Evolutionary conservation across 2,797 vertebrate species (phyloP).

Genomic region (Myiotriccus ornatus): DNA sequence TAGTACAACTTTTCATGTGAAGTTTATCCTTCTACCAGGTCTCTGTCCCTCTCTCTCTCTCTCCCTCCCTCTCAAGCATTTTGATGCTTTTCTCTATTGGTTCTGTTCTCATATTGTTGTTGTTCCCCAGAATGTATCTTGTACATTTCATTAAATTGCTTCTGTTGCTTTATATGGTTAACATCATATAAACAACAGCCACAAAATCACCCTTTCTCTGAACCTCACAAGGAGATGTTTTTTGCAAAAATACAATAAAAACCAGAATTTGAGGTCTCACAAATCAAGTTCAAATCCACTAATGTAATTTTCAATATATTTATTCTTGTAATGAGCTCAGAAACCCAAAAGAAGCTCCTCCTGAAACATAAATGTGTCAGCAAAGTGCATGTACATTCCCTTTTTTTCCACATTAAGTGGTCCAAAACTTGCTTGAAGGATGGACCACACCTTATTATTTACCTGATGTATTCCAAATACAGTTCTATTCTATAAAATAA

Average conservation of each 20-base stretch:
- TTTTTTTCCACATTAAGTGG: background rate
- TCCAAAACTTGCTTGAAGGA: background rate
- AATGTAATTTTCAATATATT: background rate
- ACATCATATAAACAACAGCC: background rate
- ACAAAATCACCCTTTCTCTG: background rate
- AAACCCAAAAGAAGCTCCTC: background rate
- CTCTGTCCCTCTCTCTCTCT: background rate
- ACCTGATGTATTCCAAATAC: background rate
- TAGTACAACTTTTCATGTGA: background rate
- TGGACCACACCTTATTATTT: background rate
- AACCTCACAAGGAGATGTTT: background rate
- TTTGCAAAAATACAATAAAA: background rate
- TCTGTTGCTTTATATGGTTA: background rate
- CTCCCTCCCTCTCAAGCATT: background rate
- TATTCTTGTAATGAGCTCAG: background rate
- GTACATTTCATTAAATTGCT: background rate
- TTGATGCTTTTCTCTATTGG: background rate
- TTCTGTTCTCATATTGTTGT: background rate
- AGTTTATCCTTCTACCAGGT: background rate
- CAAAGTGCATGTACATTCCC: background rate
- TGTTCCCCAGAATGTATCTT: background rate
- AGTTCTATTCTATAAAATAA: background rate
- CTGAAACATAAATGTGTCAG: background rate
- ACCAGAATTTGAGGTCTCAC: background rate
- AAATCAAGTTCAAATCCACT: background rate